Percentiles rank a stretch among this genome's conserved stretches.
Conservation (phyloP, 2,113 vertebrate genomes). For the Myrmecophaga tridactyla region DNA sequence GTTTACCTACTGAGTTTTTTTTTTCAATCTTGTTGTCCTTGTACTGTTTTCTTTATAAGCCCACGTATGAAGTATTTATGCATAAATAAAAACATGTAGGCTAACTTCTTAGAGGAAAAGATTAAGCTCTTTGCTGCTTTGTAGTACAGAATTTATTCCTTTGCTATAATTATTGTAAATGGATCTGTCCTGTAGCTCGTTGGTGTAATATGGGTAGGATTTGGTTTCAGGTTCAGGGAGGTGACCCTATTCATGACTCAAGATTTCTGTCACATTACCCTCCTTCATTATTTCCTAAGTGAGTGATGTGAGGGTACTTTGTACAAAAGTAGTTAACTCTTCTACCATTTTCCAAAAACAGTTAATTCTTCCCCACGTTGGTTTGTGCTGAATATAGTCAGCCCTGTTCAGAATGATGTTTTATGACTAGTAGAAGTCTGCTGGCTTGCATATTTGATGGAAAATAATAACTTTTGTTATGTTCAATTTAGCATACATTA, state of each 20-base stretch:
- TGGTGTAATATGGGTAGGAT: not conserved
- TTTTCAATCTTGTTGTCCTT: not conserved
- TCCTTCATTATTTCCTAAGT: not conserved
- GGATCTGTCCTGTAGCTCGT: not conserved
- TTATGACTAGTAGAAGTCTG: not conserved
- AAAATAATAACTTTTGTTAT: not conserved
- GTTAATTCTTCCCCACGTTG: not conserved
- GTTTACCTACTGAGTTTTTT: not conserved
- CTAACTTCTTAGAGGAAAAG: not conserved
- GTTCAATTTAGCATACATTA: not conserved
- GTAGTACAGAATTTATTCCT: not conserved
- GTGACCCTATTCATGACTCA: not conserved
- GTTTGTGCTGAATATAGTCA: not conserved
- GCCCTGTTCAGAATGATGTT: not conserved
- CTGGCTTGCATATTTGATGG: not conserved
- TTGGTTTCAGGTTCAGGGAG: conserved; percentile 16
- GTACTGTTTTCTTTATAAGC: not conserved
- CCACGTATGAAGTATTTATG: not conserved
- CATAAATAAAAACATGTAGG: not conserved
- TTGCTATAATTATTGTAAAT: not conserved
- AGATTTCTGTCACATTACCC: not conserved
- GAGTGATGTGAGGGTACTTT: not conserved
- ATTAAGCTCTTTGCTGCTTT: not conserved
- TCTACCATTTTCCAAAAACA: not conserved
- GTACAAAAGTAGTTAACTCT: not conserved